Evolutionary conservation across 1,140 invertebrate species (phyloP), one percentile per base, ranked within the genome.

Genomic region (Drosophila auraria): DNA sequence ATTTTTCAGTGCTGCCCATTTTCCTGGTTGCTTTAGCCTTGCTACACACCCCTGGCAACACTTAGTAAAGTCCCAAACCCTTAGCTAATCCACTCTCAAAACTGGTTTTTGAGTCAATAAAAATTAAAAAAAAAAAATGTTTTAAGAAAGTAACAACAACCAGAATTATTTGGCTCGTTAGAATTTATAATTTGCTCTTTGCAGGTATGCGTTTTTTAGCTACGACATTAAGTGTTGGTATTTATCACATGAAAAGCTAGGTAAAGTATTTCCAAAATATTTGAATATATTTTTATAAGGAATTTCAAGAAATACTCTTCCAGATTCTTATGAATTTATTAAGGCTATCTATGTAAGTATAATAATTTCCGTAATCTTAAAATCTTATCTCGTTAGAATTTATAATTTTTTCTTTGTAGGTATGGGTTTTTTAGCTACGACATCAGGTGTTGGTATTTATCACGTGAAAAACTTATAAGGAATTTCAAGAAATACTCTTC

Each of bases 161-260:
- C 62, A 51, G 23, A 76, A 53, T 9, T 30, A 33, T 20, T 30
- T 66, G 17, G 45, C 17, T 57, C 17, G 14, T 23, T 33, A 36
- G 50, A 77, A 61, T 66, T 59, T 60, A 42, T 27, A 40, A 56
- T 38, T 33, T 5, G 23, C 33, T 50, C 42, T 53, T 14, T 17
- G 50, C 9, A 17, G 50, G 50, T 3, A 12, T 56, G 25, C 23
- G 23, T 40, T 63, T 45, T 33, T 42, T 47, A 33, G 25, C 9
- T 5, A 66, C 59, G 66, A 72, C 51, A 56, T 78, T 66, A 82
- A 82, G 49, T 42, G 47, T 17, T 54, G 62, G 17, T 54, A 40
- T n/a, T 53, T 62, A 51, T 36, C 42, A 54, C 2, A 9, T 15
- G 5, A 15, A 15, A 15, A 33, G 25, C 2, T 33, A 5, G 4